phyloP scores from a whole-genome alignment of 1,140 invertebrate species.

The Lucilia cuprina region DNA sequence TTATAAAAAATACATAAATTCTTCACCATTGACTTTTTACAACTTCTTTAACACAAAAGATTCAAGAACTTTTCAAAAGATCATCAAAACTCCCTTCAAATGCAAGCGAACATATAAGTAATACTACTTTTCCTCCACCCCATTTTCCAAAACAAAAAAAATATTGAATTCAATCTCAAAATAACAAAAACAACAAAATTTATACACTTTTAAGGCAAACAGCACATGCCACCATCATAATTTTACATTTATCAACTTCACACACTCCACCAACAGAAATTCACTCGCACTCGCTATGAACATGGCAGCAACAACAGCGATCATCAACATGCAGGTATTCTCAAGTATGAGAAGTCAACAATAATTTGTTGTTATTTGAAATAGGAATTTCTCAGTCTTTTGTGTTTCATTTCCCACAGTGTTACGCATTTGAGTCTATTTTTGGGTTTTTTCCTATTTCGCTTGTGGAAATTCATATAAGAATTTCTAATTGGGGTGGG shows the following conservation, averaged over 20 bases:
- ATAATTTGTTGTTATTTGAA: neutral
- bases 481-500: neutral
- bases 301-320: neutral
- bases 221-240: slow-evolving; percentile 16
- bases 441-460: neutral
- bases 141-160: neutral
- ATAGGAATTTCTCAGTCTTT: neutral
- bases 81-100: neutral
- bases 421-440: neutral
- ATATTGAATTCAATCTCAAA: neutral
- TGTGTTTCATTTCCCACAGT: neutral
- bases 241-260: slow-evolving; percentile 15
- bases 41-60: neutral
- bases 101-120: neutral
- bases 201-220: neutral
- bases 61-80: neutral
- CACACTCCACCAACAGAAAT: neutral
- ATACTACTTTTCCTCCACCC: neutral
- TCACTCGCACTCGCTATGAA: neutral
- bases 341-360: too few relatives aligned
- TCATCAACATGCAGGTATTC: neutral
- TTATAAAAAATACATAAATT: too few relatives aligned
- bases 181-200: neutral
- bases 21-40: neutral
- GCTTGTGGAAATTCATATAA: neutral